Conservation (phyloP, 2,797 vertebrate species). For the Botia almorhae region DNA sequence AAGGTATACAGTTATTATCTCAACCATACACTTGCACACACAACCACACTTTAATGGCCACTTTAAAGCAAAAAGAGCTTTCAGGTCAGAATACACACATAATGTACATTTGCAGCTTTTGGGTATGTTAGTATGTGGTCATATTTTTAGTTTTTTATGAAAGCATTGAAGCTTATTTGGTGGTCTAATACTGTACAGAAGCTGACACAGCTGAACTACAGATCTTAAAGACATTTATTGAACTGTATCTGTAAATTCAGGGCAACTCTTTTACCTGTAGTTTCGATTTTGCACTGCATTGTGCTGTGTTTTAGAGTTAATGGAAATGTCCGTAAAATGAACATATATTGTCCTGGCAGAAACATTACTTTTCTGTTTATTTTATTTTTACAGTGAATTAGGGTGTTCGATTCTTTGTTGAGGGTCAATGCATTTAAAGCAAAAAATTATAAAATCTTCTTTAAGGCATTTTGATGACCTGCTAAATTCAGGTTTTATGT, state of each 20-base stretch:
- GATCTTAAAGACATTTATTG: constrained; percentile 7
- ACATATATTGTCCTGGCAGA: too few species aligned
- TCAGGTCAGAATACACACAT: constrained; percentile 51
- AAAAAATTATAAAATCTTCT: neutral
- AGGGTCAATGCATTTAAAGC: neutral
- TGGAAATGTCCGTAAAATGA: too few species aligned
- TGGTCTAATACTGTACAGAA: constrained; percentile 25
- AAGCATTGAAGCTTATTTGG: constrained; percentile 50
- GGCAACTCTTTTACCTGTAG: constrained; percentile 1
- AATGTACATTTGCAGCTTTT: constrained; percentile 21
- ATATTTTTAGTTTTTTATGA: constrained; percentile 8
- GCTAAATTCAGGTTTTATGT: neutral
- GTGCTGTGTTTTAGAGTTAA: too few species aligned
- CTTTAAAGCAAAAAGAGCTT: constrained; percentile 33
- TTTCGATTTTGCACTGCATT: too few species aligned
- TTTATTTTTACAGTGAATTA: too few species aligned
- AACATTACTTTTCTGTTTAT: too few species aligned
- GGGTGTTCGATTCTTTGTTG: too few species aligned
- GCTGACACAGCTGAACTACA: constrained; percentile 38
- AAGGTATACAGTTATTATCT: constrained; percentile 46
- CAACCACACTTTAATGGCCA: neutral
- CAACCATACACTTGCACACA: constrained; percentile 5
- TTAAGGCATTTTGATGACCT: neutral
- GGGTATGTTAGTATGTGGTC: constrained; percentile 31
- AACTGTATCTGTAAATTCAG: constrained; percentile 41